Percentiles rank a stretch among this genome's conserved stretches.
These are phyloP conservation scores for Drosophila lutescens DNA, from an alignment of 2,888 invertebrate genomes.

Conservation along the genomic window DNA sequence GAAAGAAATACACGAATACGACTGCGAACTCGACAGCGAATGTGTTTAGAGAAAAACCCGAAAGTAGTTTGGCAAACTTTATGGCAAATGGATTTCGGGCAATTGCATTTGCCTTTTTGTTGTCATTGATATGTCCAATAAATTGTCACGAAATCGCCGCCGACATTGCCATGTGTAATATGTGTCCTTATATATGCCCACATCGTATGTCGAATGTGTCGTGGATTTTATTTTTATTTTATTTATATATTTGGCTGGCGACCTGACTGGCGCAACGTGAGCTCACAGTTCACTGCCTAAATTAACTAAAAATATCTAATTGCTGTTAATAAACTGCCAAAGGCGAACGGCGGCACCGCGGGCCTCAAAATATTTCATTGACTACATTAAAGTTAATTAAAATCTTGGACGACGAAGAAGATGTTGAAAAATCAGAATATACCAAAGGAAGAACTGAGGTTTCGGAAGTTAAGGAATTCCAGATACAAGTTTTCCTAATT, in stretches of 20 bases:
- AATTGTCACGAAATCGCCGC: conserved; percentile 73
- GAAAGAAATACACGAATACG: conserved; percentile 11
- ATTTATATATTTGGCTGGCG: conserved; percentile 33
- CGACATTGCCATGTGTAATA: conserved; percentile 53
- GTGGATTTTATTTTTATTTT: conserved; percentile 3
- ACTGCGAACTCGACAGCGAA: neutral
- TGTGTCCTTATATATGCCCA: conserved; percentile 34
- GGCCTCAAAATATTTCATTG: conserved; percentile 53
- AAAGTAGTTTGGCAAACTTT: conserved; percentile 42
- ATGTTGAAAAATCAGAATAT: neutral
- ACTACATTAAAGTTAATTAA: conserved; percentile 58
- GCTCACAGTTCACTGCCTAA: conserved; percentile 55
- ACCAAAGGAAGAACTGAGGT: neutral
- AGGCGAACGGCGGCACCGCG: conserved; percentile 48
- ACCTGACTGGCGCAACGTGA: conserved; percentile 31
- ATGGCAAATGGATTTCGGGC: conserved; percentile 55
- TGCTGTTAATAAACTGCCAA: conserved; percentile 60
- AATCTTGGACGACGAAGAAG: conserved; percentile 43
- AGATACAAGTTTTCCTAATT: neutral
- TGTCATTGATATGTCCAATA: conserved; percentile 71
- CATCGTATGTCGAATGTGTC: conserved; percentile 10
- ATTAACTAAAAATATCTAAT: conserved; percentile 64
- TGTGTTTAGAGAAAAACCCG: conserved; percentile 34
- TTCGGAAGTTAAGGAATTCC: neutral
- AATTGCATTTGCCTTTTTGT: conserved; percentile 67